Base-by-base conservation (phyloP, 2,797 vertebrate genomes). In the Chaunax sp. region DNA sequence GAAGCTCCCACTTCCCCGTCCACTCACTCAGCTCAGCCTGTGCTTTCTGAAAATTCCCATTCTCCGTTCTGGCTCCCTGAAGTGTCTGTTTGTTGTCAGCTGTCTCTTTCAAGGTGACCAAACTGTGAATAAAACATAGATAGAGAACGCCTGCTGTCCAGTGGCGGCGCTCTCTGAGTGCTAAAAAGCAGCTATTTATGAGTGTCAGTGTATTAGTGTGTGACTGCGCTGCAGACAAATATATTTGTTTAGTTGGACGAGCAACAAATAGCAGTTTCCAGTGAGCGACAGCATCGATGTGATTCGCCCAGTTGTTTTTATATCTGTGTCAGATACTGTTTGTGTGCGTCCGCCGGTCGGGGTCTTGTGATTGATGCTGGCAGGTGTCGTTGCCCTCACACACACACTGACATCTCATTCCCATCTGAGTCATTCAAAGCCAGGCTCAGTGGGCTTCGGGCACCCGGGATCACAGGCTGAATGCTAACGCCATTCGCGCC, bases 61-160 rank as follows among this genome's bases (percentile, higher is more conserved):
- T 56, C 63, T 44, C 20, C 1, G 28, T 2, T 26, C 19, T 1
- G 19, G 20, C 60, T 68, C 70, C 66, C 61, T 44, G n/a, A 69
- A 70, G 70, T 77, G 74, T 84, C 72, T 83, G 81, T 86, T 84
- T 84, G 71, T 78, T 70, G 58, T 55, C 64, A 47, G 56, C 68
- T 52, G 75, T 66, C 67, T 22, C 80, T 65, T 68, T 78, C 72
- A 62, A 77, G 73, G 76, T 72, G 78, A 83, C 72, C 64, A 75
- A 69, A 63, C 57, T 51, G 73, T 78, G 84, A 86, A 86, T 84
- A 77, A 84, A 84, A 81, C 82, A 81, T 80, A 64, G 66, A 79
- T 41, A 12, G 53, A 72, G 30, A 63, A 20, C 51, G 33, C 5
- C 12, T 9, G 64, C 30, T 7, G 18, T 9, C 8, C 10, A 5